These are phyloP conservation scores for Cydia amplana DNA, from an alignment of 1,140 invertebrate species.

Conservation along the genomic window DNA sequence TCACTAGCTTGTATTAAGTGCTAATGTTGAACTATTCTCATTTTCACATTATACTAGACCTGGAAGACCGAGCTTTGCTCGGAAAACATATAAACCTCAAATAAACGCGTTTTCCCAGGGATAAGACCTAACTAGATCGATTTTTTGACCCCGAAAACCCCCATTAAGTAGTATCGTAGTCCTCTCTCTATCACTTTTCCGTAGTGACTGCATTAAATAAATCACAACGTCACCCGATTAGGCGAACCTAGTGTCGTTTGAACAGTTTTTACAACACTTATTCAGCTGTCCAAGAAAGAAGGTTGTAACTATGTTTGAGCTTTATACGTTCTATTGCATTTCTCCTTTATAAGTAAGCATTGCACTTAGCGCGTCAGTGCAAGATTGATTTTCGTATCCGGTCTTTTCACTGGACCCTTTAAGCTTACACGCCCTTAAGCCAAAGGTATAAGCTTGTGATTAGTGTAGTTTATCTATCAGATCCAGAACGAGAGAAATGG, in stretches of 20 bases:
- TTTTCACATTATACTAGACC: slow-evolving; percentile 4
- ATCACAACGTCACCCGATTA: neutral
- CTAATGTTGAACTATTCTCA: neutral
- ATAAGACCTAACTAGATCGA: too few species aligned
- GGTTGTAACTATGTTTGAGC: neutral
- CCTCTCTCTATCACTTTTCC: too few species aligned
- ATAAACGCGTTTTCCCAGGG: too few species aligned
- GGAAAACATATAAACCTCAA: too few species aligned
- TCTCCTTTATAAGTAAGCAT: neutral
- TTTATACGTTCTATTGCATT: neutral
- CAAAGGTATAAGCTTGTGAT: neutral
- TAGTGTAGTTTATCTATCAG: neutral
- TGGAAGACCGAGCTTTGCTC: too few species aligned
- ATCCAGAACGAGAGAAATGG: slow-evolving; percentile 6
- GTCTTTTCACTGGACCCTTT: neutral
- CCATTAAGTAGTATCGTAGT: too few species aligned
- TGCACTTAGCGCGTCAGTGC: slow-evolving; percentile 12
- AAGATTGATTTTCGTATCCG: slow-evolving; percentile 3
- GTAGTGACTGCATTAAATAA: neutral
- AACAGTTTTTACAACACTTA: neutral
- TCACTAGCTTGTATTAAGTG: neutral
- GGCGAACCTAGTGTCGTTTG: neutral
- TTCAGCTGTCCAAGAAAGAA: neutral
- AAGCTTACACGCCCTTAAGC: neutral
- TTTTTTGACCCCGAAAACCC: too few species aligned